phyloP scores from a whole-genome alignment of 2,797 vertebrate species.

The Tiaroga cobitis region DNA sequence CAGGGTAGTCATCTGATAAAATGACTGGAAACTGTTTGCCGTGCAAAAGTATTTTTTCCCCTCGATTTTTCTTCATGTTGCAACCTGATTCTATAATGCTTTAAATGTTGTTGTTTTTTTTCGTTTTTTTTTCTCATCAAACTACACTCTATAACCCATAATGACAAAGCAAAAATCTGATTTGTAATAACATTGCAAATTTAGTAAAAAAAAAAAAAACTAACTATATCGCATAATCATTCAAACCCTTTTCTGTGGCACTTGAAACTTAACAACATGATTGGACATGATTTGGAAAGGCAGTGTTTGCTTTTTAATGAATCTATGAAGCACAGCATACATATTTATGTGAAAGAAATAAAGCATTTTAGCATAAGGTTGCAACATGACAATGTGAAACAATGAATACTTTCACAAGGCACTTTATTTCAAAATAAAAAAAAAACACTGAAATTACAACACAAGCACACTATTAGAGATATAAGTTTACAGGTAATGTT shows the following conservation, averaged over 20 bases:
- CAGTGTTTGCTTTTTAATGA: not conserved
- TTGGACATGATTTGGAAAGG: too few relatives aligned
- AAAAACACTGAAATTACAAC: not conserved
- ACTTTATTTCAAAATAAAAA: not conserved
- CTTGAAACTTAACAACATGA: not conserved
- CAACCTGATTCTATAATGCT: not conserved
- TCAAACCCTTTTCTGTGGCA: not conserved
- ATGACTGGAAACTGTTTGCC: not conserved
- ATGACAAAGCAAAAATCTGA: not conserved
- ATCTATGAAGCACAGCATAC: not conserved
- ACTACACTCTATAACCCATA: not conserved
- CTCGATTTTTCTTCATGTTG: not conserved
- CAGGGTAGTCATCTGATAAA: not conserved
- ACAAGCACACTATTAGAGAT: not conserved
- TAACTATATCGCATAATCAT: not conserved
- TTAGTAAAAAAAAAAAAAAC: not conserved
- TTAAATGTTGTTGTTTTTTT: not conserved
- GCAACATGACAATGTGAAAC: not conserved
- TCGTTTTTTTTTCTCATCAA: too few relatives aligned
- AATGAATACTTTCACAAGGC: not conserved
- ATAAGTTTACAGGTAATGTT: not conserved
- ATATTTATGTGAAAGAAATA: not conserved
- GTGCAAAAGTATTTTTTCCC: not conserved
- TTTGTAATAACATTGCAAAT: not conserved
- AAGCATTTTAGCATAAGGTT: not conserved